A percentile compares a stretch with the other conserved stretches of the same genome.
Evolutionary conservation across 2,113 vertebrate genomes (phyloP).

Genomic region (Rostratula benghalensis): DNA sequence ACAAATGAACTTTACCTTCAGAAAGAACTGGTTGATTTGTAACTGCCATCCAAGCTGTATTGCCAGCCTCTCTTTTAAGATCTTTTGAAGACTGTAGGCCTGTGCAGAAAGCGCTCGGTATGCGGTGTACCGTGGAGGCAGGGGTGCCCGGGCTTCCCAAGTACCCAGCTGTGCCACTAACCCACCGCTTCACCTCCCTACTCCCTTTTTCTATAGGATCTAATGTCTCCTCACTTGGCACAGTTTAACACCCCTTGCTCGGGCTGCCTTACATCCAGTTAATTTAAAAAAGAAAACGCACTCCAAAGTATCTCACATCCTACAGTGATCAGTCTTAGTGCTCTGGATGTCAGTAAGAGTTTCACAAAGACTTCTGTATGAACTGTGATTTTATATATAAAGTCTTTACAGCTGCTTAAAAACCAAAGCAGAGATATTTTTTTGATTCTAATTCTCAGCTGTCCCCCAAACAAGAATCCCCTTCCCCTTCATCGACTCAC

Average conservation of each 20-base stretch:
- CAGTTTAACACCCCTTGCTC: background rate
- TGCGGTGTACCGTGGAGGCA: fast-evolving
- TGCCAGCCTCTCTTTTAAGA: background rate
- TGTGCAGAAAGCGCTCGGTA: background rate
- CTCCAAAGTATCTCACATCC: background rate
- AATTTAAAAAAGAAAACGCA: background rate
- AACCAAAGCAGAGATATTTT: background rate
- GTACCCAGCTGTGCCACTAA: background rate
- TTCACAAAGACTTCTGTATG: background rate
- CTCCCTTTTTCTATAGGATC: background rate
- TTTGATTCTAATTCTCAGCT: background rate
- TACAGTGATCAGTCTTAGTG: background rate
- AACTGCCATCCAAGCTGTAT: background rate
- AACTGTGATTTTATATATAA: background rate
- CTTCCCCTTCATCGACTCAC: background rate
- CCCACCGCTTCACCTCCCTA: fast-evolving
- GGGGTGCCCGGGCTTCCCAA: background rate
- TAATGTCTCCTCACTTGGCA: background rate
- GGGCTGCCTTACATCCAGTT: background rate
- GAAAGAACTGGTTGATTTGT: background rate
- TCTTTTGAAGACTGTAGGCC: background rate
- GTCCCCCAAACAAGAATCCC: background rate
- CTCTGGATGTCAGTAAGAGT: background rate
- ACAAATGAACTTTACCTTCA: background rate
- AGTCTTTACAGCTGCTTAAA: background rate